These are phyloP conservation scores for Cherax destructor DNA, from an alignment of 1,140 invertebrate species.

Conservation along the genomic window DNA sequence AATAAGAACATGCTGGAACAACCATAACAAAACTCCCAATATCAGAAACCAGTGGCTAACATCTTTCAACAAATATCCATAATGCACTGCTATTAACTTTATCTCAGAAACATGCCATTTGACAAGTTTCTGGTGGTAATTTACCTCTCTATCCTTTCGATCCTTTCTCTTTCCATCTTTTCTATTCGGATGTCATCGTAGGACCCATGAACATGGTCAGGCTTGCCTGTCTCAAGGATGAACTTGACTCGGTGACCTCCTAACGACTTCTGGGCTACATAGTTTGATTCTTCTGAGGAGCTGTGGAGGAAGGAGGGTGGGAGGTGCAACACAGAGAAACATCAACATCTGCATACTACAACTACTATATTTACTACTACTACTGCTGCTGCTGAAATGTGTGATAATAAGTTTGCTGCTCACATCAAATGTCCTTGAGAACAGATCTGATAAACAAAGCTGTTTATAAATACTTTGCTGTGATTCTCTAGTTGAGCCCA, in stretches of 20 bases:
- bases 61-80: not conserved
- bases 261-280: constrained; percentile 38
- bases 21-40: not conserved
- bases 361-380: not conserved
- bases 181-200: constrained; percentile 71
- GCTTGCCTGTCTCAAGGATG: constrained; percentile 70
- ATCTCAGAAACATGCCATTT: too few species aligned
- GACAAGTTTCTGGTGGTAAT: not conserved
- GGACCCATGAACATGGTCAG: constrained; percentile 67
- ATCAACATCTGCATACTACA: not conserved
- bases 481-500: too few species aligned
- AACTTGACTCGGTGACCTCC: constrained; percentile 69
- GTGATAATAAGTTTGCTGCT: too few species aligned
- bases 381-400: not conserved
- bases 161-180: constrained; percentile 69
- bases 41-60: not conserved
- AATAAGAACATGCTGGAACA: not conserved
- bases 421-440: too few species aligned
- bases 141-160: constrained; percentile 65
- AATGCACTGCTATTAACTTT: not conserved
- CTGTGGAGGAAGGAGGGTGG: constrained; percentile 31
- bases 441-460: too few species aligned
- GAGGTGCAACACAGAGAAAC: not conserved
- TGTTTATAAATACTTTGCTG: too few species aligned
- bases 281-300: constrained; percentile 43